Evolutionary conservation across 2,797 vertebrate genomes (phyloP), one percentile per base, ranked within the genome.

Genomic region (Clarias fuscus): DNA sequence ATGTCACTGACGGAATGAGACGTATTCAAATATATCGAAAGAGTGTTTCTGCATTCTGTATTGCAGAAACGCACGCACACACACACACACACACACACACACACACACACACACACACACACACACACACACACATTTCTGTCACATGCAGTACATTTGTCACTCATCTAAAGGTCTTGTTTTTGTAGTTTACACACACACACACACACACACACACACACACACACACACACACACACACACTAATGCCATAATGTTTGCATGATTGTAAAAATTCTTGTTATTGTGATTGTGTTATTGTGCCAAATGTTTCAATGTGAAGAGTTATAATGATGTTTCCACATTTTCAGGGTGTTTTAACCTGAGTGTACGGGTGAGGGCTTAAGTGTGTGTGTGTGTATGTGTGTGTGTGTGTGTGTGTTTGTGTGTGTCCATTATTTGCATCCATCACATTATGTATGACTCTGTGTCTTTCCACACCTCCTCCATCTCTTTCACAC

Each of bases 301-400:
- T 78, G 53, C 76, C 22, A 78, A 87, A 84, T 82, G 78, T 86
- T 89, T 73, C 67, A 88, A 79, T 84, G 68, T 84, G 68, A 59
- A 83, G 67, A 71, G 67, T 73, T 73, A 71, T 84, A 73, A 84
- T 84, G 70, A 84, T 84, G 37, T 72, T 84, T 61, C n/a, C 82
- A 83, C 33, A 61, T 61, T 87, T 71, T 67, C 73, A 73, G 83
- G 82, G 27, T 64, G 67, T 83, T 75, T 71, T 67, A 78, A 85
- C 76, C 30, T 27, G 27, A 59, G 75, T 78, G 18, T 78, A 71
- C 18, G 18, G 76, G 37, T 70, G 81, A 58, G 24, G 80, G 80
- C n/a, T 67, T 73, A 68, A 27, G 43, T 68, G n/a, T 83, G 81
- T 70, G 75, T n/a, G n/a, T n/a, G n/a, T n/a, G n/a, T n/a, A n/a